phyloP scores from a whole-genome alignment of 2,113 vertebrate species.

The Eudorcas thomsonii region DNA sequence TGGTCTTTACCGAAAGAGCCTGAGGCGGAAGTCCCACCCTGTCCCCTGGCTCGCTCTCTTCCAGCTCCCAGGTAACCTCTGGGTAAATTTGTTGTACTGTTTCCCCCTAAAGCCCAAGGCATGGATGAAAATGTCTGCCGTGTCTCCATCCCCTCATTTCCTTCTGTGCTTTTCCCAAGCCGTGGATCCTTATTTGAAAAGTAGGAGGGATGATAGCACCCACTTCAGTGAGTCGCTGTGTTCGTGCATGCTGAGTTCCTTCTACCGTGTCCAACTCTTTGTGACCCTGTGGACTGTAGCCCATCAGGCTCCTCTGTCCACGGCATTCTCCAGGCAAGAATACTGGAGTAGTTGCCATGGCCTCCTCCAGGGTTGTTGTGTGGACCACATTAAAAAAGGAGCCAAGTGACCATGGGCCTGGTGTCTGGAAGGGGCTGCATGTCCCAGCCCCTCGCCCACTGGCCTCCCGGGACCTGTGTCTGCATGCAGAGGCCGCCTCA shows the following conservation, averaged over 20 bases:
- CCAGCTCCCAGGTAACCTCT: neutral
- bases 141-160: rapidly evolving
- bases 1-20: neutral
- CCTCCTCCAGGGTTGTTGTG: neutral
- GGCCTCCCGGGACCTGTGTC: neutral
- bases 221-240: neutral
- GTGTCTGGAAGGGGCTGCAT: neutral
- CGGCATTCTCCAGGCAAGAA: neutral
- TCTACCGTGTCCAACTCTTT: neutral
- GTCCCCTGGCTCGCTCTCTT: neutral
- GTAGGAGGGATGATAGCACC: neutral
- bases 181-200: neutral
- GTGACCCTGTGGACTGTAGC: neutral
- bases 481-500: neutral
- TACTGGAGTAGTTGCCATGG: neutral
- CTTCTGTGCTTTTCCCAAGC: neutral
- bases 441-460: rapidly evolving
- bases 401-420: neutral
- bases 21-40: too few relatives aligned
- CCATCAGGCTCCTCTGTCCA: neutral
- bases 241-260: neutral
- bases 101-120: neutral
- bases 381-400: neutral
- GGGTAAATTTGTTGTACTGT: neutral
- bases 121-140: neutral